A percentile compares a stretch with the other conserved stretches of the same genome.
Conservation (phyloP, 1,140 invertebrate genomes). For the Euschistus heros region DNA sequence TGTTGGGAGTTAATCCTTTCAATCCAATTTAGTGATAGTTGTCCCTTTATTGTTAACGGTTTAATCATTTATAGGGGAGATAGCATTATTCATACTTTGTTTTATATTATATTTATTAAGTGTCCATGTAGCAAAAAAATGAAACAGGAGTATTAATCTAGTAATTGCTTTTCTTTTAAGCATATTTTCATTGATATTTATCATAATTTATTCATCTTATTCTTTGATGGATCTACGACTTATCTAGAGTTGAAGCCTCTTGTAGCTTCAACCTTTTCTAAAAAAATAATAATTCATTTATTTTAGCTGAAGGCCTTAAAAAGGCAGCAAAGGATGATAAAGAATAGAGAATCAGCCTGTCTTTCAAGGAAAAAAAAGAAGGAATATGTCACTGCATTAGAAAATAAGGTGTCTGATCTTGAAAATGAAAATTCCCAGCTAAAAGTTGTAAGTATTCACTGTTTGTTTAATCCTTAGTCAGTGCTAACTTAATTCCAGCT, state of each 20-base stretch:
- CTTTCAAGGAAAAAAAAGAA: constrained; percentile 85
- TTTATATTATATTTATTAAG: no score
- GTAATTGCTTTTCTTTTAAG: not conserved
- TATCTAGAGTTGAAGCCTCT: not conserved
- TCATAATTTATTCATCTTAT: not conserved
- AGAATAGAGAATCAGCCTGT: constrained; percentile 80
- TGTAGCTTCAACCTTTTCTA: not conserved
- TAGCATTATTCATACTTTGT: no score
- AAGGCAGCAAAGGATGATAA: constrained; percentile 80
- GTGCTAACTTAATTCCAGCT: no score
- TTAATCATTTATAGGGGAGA: no score
- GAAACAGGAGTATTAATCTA: not conserved
- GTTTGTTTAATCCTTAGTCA: no score
- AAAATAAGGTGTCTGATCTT: constrained; percentile 56
- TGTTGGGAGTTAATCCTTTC: no score
- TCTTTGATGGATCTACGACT: not conserved
- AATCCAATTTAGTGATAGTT: no score
- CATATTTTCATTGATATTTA: not conserved
- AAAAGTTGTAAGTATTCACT: constrained; percentile 51
- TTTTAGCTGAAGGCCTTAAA: constrained; percentile 53
- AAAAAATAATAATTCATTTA: not conserved
- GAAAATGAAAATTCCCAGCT: constrained; percentile 61
- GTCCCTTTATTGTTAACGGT: no score
- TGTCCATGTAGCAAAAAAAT: no score
- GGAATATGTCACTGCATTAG: constrained; percentile 72